Evolutionary conservation across 1,140 invertebrate species (phyloP).

Genomic region (Drosophila guanche): DNA sequence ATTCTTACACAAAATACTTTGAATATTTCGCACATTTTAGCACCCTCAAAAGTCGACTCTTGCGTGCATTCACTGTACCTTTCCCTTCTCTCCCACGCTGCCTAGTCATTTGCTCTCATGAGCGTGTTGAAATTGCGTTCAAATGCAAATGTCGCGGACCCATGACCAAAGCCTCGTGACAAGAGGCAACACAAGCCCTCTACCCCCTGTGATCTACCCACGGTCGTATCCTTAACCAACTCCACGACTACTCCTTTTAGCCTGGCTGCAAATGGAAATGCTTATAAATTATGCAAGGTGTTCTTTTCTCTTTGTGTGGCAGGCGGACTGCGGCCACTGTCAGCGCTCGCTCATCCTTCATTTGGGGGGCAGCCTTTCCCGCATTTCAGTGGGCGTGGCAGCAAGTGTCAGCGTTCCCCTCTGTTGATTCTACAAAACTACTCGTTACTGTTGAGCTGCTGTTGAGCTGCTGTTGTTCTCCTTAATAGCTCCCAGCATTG

Average conservation of each 20-base stretch:
- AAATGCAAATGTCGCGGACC: slow-evolving; percentile 61
- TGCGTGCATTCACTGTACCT: too few species aligned
- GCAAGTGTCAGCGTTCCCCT: slow-evolving; percentile 3
- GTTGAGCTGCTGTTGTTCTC: slow-evolving; percentile 63
- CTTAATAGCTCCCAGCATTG: slow-evolving; percentile 70
- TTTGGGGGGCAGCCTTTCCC: slow-evolving; percentile 31
- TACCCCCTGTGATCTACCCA: slow-evolving; percentile 9
- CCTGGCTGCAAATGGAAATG: slow-evolving; percentile 47
- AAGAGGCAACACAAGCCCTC: neutral
- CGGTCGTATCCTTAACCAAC: too few species aligned
- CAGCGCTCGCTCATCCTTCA: slow-evolving; percentile 39
- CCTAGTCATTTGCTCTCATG: slow-evolving; percentile 61
- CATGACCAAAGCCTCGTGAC: too few species aligned
- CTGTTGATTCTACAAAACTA: slow-evolving; percentile 20
- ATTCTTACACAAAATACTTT: too few species aligned
- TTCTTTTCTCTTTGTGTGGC: slow-evolving; percentile 38
- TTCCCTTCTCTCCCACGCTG: neutral
- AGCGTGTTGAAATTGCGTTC: slow-evolving; percentile 67
- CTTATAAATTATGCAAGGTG: slow-evolving; percentile 70
- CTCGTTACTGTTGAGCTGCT: slow-evolving; percentile 44
- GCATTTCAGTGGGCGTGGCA: slow-evolving; percentile 14
- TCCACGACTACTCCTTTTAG: too few species aligned
- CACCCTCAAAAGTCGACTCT: too few species aligned
- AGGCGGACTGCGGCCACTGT: slow-evolving; percentile 11
- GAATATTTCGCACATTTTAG: too few species aligned